Evolutionary conservation across 2,888 invertebrate genomes (phyloP).

Genomic region (Orthosia gracilis): DNA sequence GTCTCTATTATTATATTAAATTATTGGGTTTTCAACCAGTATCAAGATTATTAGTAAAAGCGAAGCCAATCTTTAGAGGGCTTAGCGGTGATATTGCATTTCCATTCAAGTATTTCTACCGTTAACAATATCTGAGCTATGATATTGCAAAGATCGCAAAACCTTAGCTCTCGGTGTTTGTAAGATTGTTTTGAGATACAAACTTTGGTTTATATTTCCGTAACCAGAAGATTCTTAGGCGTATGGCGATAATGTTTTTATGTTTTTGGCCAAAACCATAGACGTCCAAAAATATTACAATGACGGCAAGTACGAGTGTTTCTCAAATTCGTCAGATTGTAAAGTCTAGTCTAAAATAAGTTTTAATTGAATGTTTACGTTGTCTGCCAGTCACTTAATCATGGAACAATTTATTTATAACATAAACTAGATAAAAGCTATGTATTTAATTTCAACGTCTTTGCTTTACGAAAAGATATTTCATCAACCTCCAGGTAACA

Average conservation of each 20-base stretch:
- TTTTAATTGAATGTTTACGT: neutral
- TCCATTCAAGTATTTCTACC: neutral
- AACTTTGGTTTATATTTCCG: neutral
- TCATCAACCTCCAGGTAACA: neutral
- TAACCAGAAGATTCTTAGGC: too few relatives aligned
- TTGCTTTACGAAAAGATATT: neutral
- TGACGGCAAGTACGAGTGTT: too few relatives aligned
- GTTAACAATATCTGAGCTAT: neutral
- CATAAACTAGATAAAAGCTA: neutral
- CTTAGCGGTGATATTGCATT: neutral
- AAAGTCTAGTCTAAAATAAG: neutral
- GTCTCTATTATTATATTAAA: neutral
- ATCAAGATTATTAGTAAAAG: neutral
- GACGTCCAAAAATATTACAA: too few relatives aligned
- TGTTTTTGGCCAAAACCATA: too few relatives aligned
- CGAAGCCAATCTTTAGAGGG: neutral
- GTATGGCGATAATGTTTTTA: too few relatives aligned
- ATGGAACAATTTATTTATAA: neutral
- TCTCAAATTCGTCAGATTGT: too few relatives aligned
- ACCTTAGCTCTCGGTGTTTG: neutral
- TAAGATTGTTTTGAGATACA: neutral
- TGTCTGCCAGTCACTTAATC: neutral
- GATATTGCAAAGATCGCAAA: neutral
- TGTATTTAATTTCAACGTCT: neutral
- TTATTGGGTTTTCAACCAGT: neutral